Conservation (phyloP, 2,113 vertebrate species). For the Myotis brandtii region DNA sequence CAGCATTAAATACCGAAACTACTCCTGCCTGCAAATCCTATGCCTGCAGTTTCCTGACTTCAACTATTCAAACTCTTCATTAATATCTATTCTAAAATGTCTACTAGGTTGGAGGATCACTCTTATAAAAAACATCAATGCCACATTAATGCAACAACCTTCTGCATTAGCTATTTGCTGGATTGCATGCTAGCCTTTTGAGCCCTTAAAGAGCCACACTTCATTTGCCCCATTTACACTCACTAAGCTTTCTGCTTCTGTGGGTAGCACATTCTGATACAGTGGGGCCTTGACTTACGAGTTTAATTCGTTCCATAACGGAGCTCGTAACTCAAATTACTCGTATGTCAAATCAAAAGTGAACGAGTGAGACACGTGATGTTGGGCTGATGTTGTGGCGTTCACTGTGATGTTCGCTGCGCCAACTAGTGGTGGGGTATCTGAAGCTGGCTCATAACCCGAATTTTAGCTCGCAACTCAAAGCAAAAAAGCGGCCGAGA, state of each 20-base stretch:
- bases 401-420: too few relatives aligned
- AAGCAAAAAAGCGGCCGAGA: too few relatives aligned
- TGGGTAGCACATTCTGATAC: constrained; percentile 35
- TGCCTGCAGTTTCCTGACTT: constrained; percentile 75
- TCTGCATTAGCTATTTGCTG: constrained; percentile 38
- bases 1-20: constrained; percentile 77
- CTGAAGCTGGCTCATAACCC: too few relatives aligned
- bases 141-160: constrained; percentile 38
- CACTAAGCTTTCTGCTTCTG: constrained; percentile 45
- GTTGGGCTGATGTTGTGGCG: too few relatives aligned
- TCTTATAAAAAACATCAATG: constrained; percentile 73
- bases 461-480: too few relatives aligned
- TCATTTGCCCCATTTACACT: constrained; percentile 49
- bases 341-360: too few relatives aligned
- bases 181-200: constrained; percentile 62
- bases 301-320: too few relatives aligned
- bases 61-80: constrained; percentile 78
- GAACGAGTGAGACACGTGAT: too few relatives aligned
- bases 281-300: too few relatives aligned
- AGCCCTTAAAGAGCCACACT: constrained; percentile 44
- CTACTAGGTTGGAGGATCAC: constrained; percentile 47
- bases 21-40: constrained; percentile 63
- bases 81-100: constrained; percentile 81
- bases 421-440: too few relatives aligned
- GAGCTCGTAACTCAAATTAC: too few relatives aligned